Conservation (phyloP, 2,797 vertebrate genomes). For the Liasis olivaceus region DNA sequence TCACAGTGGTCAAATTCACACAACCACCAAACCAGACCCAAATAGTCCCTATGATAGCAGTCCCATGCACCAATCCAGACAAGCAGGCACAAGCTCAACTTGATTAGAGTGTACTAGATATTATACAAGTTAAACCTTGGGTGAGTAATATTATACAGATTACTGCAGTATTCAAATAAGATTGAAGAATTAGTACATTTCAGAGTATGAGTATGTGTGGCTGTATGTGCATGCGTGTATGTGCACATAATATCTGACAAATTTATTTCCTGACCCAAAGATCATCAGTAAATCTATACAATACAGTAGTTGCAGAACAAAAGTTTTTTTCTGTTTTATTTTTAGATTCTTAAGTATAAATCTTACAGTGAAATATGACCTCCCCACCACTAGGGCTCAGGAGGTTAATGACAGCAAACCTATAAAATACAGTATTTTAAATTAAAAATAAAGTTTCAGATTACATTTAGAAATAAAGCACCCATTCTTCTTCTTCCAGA, state of each 20-base stretch:
- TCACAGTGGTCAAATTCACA: neutral
- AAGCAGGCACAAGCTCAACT: neutral
- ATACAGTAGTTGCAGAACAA: neutral
- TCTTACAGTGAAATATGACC: neutral
- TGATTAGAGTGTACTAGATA: neutral
- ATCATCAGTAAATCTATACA: neutral
- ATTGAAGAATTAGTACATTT: neutral
- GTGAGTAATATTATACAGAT: neutral
- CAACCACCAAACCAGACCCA: neutral
- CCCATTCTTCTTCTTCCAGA: neutral
- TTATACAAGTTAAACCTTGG: neutral
- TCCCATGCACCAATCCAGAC: neutral
- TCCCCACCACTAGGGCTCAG: neutral
- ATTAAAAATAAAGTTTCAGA: neutral
- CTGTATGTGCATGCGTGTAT: neutral
- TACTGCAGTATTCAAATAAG: slow-evolving; percentile 1
- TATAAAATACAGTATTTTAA: neutral
- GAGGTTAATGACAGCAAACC: slow-evolving; percentile 13
- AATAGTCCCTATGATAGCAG: neutral
- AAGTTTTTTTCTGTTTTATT: neutral
- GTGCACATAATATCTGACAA: neutral
- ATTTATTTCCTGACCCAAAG: neutral
- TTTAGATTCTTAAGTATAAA: neutral
- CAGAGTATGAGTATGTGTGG: neutral
- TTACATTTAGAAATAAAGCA: slow-evolving; percentile 22